A percentile compares a stretch with the other conserved stretches of the same genome.
Evolutionary conservation across 2,113 vertebrate genomes (phyloP).

Genomic region (Lonchura striata): DNA sequence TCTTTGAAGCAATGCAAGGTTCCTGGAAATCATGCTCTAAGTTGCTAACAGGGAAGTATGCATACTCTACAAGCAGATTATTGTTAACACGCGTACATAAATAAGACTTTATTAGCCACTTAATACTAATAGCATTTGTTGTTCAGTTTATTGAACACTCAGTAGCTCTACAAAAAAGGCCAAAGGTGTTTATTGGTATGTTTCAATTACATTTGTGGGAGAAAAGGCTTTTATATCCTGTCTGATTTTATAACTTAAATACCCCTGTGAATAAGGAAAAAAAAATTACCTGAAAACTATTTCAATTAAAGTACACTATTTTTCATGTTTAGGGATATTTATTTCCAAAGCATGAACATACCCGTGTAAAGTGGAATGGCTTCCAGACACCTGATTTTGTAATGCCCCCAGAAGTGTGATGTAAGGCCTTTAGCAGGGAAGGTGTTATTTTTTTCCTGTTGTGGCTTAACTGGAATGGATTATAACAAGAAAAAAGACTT

Average conservation of each 20-base stretch:
- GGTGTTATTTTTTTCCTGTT: neutral
- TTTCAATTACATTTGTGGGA: conserved; percentile 21
- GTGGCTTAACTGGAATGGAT: neutral
- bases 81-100: conserved; percentile 47
- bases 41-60: conserved; percentile 19
- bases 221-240: neutral
- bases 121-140: conserved; percentile 55
- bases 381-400: neutral
- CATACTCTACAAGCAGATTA: neutral
- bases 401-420: neutral
- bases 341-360: neutral
- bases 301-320: neutral
- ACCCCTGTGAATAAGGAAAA: neutral
- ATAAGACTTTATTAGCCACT: conserved; percentile 61
- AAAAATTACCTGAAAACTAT: neutral
- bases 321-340: conserved; percentile 14
- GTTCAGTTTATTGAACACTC: conserved; percentile 50
- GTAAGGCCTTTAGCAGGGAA: neutral
- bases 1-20: conserved; percentile 38
- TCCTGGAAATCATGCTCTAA: conserved; percentile 69
- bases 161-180: conserved; percentile 4
- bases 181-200: conserved; percentile 36
- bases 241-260: conserved; percentile 34
- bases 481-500: conserved; percentile 3
- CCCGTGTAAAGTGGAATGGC: neutral